Conservation (phyloP, 2,113 vertebrate genomes). For the Syngnathus floridae region DNA sequence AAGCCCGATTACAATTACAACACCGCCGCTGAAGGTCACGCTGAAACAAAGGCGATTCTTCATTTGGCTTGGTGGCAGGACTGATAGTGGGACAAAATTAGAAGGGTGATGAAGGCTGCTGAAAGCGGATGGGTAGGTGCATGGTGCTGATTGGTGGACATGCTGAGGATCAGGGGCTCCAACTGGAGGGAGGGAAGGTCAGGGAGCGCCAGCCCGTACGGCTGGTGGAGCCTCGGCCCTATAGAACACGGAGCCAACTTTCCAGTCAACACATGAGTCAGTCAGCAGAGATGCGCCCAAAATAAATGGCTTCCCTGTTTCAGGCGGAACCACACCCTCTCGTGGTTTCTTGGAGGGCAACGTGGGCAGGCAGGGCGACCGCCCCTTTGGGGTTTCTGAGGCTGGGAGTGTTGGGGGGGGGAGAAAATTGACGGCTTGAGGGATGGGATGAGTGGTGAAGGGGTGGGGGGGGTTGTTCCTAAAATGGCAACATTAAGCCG, state of each 20-base stretch:
- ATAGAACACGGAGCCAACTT: slow-evolving; percentile 80
- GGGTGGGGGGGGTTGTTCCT: slow-evolving; percentile 62
- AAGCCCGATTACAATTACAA: slow-evolving; percentile 15
- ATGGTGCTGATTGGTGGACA: slow-evolving; percentile 45
- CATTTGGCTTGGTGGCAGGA: slow-evolving; percentile 19
- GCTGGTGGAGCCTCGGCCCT: slow-evolving; percentile 72
- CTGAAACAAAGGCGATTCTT: slow-evolving; percentile 77
- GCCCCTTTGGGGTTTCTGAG: slow-evolving; percentile 67
- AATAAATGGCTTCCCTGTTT: slow-evolving; percentile 98
- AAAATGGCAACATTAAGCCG: slow-evolving; percentile 74
- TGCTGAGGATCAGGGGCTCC: slow-evolving; percentile 44
- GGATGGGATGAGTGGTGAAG: slow-evolving; percentile 52
- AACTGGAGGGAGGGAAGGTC: slow-evolving; percentile 65
- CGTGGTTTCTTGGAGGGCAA: slow-evolving; percentile 81
- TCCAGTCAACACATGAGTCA: slow-evolving; percentile 97
- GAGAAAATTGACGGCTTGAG: slow-evolving; percentile 51
- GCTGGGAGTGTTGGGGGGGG: slow-evolving; percentile 59
- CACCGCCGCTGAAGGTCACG: slow-evolving; percentile 72
- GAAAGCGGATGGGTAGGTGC: slow-evolving; percentile 54
- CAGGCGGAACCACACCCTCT: slow-evolving; percentile 84
- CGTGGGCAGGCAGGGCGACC: slow-evolving; percentile 67
- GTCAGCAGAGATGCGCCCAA: slow-evolving; percentile 84
- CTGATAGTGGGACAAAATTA: slow-evolving; percentile 50
- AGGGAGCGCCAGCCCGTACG: slow-evolving; percentile 74
- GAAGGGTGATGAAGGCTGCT: slow-evolving; percentile 53